These are phyloP conservation scores for Xenus cinereus DNA, from an alignment of 2,113 vertebrate genomes.

Conservation along the genomic window DNA sequence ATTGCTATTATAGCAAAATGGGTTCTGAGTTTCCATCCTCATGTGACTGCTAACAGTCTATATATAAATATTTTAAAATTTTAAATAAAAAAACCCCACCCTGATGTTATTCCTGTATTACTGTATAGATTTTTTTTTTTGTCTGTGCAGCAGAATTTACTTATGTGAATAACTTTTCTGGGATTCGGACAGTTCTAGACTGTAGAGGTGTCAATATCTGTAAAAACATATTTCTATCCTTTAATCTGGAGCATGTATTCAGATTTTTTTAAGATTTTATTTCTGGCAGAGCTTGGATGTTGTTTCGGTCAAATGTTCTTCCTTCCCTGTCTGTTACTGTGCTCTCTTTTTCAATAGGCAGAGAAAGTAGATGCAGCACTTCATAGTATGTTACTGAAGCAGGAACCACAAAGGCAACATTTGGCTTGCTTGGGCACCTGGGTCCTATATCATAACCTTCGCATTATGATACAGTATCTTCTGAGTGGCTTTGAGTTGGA, in stretches of 20 bases:
- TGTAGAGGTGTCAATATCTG: neutral
- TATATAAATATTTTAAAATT: neutral
- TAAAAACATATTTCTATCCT: neutral
- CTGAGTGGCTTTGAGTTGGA: slow-evolving; percentile 98
- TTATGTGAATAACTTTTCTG: neutral
- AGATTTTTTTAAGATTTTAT: neutral
- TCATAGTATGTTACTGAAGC: slow-evolving; percentile 94
- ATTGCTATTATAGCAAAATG: neutral
- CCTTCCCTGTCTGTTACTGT: neutral
- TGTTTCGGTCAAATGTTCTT: neutral
- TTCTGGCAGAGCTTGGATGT: neutral
- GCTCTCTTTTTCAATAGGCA: slow-evolving; percentile 74
- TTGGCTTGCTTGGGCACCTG: slow-evolving; percentile 96
- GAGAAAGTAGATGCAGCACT: slow-evolving; percentile 97
- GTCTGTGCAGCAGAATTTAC: neutral
- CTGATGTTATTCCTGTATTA: neutral
- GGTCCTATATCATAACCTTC: slow-evolving; percentile 97
- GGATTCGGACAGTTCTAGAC: neutral
- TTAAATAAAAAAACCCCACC: accelerated
- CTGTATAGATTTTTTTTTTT: neutral
- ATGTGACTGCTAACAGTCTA: neutral
- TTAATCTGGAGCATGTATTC: neutral
- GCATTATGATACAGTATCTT: slow-evolving; percentile 99
- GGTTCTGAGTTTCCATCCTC: neutral
- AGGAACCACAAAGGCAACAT: slow-evolving; percentile 96